Conservation (phyloP, 2,888 invertebrate genomes). For the Drosophila setosimentum region DNA sequence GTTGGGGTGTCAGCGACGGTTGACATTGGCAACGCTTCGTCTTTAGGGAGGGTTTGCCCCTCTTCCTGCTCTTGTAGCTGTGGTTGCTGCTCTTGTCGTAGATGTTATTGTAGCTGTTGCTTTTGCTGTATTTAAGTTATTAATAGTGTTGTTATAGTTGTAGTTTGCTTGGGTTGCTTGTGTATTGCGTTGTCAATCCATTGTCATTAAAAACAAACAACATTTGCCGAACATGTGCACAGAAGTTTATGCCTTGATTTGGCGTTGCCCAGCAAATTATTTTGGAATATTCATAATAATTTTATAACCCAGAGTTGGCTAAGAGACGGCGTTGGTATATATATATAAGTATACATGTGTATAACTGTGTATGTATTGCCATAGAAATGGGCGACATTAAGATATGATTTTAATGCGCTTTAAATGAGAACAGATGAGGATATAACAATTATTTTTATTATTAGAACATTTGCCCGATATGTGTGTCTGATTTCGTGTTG, state of each 20-base stretch:
- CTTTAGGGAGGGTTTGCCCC: constrained; percentile 10
- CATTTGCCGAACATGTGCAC: constrained; percentile 50
- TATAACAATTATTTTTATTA: constrained; percentile 16
- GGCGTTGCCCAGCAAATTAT: constrained; percentile 40
- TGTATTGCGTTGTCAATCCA: constrained; percentile 73
- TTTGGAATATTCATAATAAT: constrained; percentile 48
- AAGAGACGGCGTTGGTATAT: not conserved
- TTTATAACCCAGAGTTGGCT: constrained; percentile 20
- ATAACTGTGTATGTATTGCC: constrained; percentile 27
- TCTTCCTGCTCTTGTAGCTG: not conserved
- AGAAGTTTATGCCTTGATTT: constrained; percentile 48
- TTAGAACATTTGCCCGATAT: constrained; percentile 14
- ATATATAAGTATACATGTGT: not conserved
- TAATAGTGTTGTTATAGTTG: constrained; percentile 72
- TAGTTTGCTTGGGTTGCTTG: constrained; percentile 41
- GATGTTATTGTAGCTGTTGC: constrained; percentile 36
- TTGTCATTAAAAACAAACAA: constrained; percentile 80
- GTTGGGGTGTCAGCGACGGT: constrained; percentile 76
- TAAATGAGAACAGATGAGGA: constrained; percentile 39
- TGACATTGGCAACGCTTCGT: constrained; percentile 81
- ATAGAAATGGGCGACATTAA: constrained; percentile 39
- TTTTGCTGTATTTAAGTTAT: constrained; percentile 66
- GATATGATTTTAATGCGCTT: constrained; percentile 32
- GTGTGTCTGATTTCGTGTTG: constrained; percentile 6
- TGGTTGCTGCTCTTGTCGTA: constrained; percentile 7